A percentile compares a stretch with the other conserved stretches of the same genome.
Evolutionary conservation across 2,113 vertebrate species (phyloP).

Genomic region (Myotis lucifugus): DNA sequence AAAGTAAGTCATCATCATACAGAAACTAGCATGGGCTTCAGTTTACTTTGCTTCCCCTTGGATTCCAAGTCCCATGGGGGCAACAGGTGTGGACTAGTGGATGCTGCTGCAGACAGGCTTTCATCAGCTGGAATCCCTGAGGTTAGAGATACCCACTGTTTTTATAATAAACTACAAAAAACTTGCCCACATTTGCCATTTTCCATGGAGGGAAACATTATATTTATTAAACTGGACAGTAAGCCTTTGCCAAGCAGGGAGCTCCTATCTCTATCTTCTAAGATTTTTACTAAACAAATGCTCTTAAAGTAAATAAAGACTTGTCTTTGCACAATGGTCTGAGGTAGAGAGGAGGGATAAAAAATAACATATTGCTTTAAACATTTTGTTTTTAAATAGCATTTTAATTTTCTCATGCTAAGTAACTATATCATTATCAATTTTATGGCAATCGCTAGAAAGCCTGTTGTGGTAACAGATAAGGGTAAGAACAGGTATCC

Average conservation of each 20-base stretch:
- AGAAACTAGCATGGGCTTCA: neutral
- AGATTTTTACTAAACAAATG: neutral
- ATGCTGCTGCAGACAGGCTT: neutral
- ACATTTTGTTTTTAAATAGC: neutral
- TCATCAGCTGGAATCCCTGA: neutral
- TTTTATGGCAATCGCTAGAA: neutral
- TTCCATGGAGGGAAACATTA: neutral
- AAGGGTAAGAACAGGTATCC: neutral
- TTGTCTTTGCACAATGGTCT: neutral
- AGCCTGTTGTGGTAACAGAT: neutral
- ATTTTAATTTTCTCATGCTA: neutral
- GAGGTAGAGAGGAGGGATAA: too few relatives aligned
- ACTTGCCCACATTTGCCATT: neutral
- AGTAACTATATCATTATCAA: neutral
- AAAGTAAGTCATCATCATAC: neutral
- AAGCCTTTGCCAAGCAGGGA: neutral
- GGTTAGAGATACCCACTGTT: neutral
- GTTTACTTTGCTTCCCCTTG: neutral
- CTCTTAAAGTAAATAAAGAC: neutral
- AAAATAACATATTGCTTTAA: neutral
- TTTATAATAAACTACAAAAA: neutral
- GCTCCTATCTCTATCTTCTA: neutral
- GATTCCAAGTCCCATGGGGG: neutral
- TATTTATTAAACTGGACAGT: neutral
- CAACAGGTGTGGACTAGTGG: neutral